Percentiles rank a stretch among this genome's conserved stretches.
Evolutionary conservation across 2,797 vertebrate species (phyloP).

Genomic region (Eremophila alpestris): DNA sequence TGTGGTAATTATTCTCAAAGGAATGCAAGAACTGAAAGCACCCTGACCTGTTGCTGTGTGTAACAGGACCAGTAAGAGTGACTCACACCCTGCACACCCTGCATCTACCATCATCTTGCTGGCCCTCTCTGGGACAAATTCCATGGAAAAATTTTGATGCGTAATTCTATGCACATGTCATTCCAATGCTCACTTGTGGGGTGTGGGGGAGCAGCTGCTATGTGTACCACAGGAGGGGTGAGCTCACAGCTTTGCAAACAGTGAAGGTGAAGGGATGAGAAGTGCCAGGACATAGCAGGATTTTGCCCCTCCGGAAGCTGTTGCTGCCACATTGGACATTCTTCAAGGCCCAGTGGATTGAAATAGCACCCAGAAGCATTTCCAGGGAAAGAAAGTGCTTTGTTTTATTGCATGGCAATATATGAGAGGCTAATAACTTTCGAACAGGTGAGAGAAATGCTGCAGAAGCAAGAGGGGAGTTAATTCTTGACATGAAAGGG

Average conservation of each 20-base stretch:
- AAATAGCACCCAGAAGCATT: neutral
- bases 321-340: accelerated
- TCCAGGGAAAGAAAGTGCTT: neutral
- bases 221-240: accelerated
- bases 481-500: neutral
- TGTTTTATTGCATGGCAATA: neutral
- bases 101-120: accelerated
- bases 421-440: neutral
- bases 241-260: accelerated
- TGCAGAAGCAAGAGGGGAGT: neutral
- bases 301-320: neutral
- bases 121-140: neutral
- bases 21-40: neutral
- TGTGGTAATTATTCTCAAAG: neutral
- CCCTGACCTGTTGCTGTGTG: too few species aligned
- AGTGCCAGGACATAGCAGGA: accelerated
- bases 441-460: neutral
- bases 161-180: accelerated
- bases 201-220: neutral
- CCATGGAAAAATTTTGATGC: accelerated
- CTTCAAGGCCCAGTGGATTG: neutral
- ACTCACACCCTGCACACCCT: neutral
- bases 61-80: neutral
- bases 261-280: accelerated
- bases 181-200: accelerated